A percentile compares a stretch with the other conserved stretches of the same genome.
Conservation (phyloP, 2,888 invertebrate species). For the Apoderus coryli region DNA sequence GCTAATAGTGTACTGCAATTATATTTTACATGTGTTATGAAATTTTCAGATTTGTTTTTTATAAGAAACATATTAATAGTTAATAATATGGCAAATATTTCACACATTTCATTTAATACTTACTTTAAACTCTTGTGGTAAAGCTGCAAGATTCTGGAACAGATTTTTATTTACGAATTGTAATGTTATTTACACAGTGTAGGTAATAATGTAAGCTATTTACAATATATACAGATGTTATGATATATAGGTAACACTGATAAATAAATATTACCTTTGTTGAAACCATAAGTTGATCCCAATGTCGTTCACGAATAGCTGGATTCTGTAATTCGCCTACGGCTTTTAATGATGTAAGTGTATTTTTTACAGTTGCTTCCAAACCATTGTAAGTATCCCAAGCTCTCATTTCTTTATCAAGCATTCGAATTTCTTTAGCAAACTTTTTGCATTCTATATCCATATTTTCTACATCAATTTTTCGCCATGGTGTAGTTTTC, state of each 20-base stretch:
- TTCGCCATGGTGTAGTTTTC: conserved; percentile 95
- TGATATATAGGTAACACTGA: conserved; percentile 12
- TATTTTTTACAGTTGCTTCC: conserved; percentile 89
- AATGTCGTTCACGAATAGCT: conserved; percentile 89
- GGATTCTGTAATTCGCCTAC: conserved; percentile 94
- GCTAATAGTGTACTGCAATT: too few species aligned
- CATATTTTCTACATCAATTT: conserved; percentile 97
- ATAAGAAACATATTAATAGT: too few species aligned
- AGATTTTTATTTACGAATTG: too few species aligned
- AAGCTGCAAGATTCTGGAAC: conserved; percentile 68
- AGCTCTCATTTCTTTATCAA: conserved; percentile 91
- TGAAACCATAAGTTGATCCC: conserved; percentile 92
- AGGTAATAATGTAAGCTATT: conserved; percentile 16
- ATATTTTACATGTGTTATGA: too few species aligned
- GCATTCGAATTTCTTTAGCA: conserved; percentile 78
- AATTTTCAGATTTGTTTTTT: too few species aligned
- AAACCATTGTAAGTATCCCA: conserved; percentile 86
- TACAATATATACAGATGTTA: conserved; percentile 20
- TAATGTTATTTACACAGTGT: too few species aligned
- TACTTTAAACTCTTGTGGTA: conserved; percentile 68
- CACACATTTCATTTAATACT: conserved; percentile 42
- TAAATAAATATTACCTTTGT: conserved; percentile 59
- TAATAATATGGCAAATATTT: too few species aligned
- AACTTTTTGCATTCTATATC: conserved; percentile 97
- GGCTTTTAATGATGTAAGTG: conserved; percentile 85